These are phyloP conservation scores for Ommatoiulus sabulosus DNA, from an alignment of 2,888 invertebrate species.

Conservation along the genomic window DNA sequence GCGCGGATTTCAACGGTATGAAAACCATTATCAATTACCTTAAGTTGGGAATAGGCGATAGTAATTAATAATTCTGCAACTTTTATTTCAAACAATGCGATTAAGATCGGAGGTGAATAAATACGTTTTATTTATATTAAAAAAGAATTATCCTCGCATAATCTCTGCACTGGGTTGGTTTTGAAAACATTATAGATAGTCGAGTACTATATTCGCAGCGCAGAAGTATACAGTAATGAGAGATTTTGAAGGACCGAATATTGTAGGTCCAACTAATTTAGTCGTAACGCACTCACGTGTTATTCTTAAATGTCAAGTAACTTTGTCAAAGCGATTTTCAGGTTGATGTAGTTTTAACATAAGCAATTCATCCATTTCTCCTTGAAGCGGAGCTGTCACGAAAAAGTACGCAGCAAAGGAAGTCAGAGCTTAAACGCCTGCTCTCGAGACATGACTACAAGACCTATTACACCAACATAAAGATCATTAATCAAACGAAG, in stretches of 20 bases:
- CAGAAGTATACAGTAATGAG: too few relatives aligned
- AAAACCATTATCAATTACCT: background rate
- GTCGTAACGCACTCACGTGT: constrained; percentile 19
- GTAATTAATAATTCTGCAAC: too few relatives aligned
- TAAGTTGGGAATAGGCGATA: too few relatives aligned
- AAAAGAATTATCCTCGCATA: background rate
- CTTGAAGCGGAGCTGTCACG: constrained; percentile 9
- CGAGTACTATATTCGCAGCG: background rate
- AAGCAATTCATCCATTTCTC: constrained; percentile 47
- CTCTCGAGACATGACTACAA: constrained; percentile 24
- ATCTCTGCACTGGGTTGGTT: background rate
- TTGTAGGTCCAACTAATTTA: constrained; percentile 1
- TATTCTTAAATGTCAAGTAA: constrained; percentile 47
- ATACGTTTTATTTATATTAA: constrained; percentile 9
- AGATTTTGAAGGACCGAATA: background rate
- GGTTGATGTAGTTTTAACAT: constrained; percentile 33
- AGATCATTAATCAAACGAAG: constrained; percentile 35
- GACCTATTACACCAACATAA: constrained; percentile 45
- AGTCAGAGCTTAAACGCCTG: constrained; percentile 42
- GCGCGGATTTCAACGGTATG: background rate
- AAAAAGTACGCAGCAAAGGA: background rate
- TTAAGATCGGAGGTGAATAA: too few relatives aligned
- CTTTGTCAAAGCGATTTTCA: constrained; percentile 47
- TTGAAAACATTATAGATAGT: background rate
- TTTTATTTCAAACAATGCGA: too few relatives aligned